These are phyloP conservation scores for Hirudo medicinalis DNA, from an alignment of 1,140 invertebrate genomes.

Conservation along the genomic window DNA sequence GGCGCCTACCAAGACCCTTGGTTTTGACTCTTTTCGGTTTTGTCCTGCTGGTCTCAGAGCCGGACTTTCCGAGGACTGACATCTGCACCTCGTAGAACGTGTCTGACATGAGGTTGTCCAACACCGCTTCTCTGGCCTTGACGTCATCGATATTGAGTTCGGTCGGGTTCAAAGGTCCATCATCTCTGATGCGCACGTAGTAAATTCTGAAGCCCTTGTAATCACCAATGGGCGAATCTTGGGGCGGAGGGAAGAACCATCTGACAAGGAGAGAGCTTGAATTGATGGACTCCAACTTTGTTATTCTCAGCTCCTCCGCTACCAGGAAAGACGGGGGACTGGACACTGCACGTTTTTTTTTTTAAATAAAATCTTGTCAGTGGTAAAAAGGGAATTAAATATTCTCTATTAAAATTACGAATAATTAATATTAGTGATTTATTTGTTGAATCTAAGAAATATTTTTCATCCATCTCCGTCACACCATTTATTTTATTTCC, in stretches of 20 bases:
- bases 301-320: not conserved
- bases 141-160: conserved; percentile 1
- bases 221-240: not conserved
- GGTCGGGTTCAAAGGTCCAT: not conserved
- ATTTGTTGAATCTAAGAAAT: too few relatives aligned
- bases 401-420: too few relatives aligned
- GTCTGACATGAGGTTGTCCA: conserved; percentile 1
- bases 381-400: too few relatives aligned
- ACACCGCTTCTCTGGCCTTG: not conserved
- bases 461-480: too few relatives aligned
- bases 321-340: too few relatives aligned
- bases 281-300: not conserved
- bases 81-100: not conserved
- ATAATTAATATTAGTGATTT: too few relatives aligned
- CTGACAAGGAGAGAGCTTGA: not conserved
- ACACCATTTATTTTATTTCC: too few relatives aligned
- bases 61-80: not conserved
- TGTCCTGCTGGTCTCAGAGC: not conserved
- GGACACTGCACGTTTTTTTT: too few relatives aligned
- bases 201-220: conserved; percentile 8
- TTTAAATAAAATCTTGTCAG: too few relatives aligned
- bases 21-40: not conserved
- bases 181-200: not conserved
- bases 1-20: not conserved
- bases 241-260: not conserved